Conservation (phyloP, 2,888 invertebrate species). For the Tipula helvola region DNA sequence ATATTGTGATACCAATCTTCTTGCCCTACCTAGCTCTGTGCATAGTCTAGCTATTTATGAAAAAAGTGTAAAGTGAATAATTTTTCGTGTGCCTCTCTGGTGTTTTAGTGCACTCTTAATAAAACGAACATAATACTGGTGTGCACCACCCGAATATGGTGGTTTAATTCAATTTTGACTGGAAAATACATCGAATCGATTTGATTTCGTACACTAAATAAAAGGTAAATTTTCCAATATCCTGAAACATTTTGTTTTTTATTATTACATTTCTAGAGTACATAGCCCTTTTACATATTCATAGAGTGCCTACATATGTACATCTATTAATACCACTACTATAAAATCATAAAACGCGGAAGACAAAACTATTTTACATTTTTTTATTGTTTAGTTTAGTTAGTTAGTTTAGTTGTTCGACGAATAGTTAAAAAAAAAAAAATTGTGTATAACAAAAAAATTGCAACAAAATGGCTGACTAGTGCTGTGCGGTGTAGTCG, state of each 20-base stretch:
- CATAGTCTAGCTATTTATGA: not conserved
- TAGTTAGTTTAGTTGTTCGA: not conserved
- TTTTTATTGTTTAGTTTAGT: not conserved
- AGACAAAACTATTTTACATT: not conserved
- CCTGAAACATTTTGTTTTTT: not conserved
- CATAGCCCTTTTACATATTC: not conserved
- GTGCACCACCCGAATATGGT: not conserved
- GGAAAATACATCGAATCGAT: not conserved
- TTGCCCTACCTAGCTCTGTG: not conserved
- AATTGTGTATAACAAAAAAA: not conserved
- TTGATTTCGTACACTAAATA: not conserved
- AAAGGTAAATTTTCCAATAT: not conserved
- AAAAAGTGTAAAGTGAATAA: not conserved
- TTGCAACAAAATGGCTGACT: constrained; percentile 4
- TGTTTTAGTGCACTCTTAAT: not conserved
- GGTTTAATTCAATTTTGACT: not conserved
- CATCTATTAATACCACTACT: not conserved
- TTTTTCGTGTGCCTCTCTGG: not conserved
- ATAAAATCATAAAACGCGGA: not conserved
- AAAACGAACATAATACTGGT: too few relatives aligned
- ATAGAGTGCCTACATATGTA: not conserved
- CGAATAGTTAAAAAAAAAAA: not conserved
- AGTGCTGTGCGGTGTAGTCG: not conserved
- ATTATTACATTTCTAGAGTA: not conserved
- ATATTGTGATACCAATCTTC: not conserved